Evolutionary conservation across 2,888 invertebrate species (phyloP).

Genomic region (Plutella xylostella): DNA sequence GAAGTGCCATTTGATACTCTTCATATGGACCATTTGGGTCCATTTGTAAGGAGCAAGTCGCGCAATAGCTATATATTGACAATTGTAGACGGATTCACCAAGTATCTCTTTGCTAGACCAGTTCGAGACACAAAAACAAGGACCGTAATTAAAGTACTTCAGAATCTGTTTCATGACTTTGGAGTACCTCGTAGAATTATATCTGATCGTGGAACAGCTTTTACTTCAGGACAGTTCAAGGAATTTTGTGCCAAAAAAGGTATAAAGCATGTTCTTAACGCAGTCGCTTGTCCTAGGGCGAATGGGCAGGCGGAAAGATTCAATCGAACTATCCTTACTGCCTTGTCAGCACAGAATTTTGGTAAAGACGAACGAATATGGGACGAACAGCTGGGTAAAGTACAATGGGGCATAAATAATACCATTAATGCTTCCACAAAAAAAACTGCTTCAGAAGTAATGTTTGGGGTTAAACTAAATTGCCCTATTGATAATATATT

Average conservation of each 20-base stretch:
- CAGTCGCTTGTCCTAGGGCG: background rate
- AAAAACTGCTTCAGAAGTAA: no score
- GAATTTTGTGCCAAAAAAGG: background rate
- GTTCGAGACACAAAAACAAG: background rate
- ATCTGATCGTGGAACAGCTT: background rate
- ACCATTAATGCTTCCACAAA: background rate
- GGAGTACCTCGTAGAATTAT: background rate
- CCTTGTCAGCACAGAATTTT: background rate
- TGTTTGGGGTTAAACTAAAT: no score
- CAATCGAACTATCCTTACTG: background rate
- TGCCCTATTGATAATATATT: no score
- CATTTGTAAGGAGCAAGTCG: background rate
- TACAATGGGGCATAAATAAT: background rate
- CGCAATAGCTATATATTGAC: background rate
- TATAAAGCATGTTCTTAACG: background rate
- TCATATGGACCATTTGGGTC: slow-evolving; percentile 4
- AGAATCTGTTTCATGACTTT: background rate
- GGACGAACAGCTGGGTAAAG: background rate
- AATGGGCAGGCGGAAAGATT: background rate
- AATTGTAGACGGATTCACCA: background rate
- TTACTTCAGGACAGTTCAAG: background rate
- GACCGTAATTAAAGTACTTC: background rate
- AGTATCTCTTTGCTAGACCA: background rate
- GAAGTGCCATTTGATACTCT: background rate
- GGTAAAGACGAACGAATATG: background rate